These are phyloP conservation scores for Sinohyriopsis cumingii DNA, from an alignment of 2,888 invertebrate species.

Conservation along the genomic window DNA sequence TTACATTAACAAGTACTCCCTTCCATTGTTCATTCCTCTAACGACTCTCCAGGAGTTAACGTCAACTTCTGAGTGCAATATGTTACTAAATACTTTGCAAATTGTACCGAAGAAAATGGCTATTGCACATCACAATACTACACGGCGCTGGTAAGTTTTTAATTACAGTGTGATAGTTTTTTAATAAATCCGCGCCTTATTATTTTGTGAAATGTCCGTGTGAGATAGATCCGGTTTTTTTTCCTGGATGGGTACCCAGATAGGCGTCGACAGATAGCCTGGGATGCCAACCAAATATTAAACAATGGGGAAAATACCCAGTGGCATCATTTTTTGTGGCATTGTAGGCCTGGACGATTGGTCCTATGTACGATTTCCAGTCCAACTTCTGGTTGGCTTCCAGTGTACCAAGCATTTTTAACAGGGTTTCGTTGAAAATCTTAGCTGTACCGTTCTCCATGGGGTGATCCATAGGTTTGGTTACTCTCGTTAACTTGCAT, in stretches of 20 bases:
- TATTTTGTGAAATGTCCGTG: too few relatives aligned
- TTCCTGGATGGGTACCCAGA: background rate
- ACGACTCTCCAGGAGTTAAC: too few relatives aligned
- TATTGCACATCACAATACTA: too few relatives aligned
- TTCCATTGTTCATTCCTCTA: too few relatives aligned
- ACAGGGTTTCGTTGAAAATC: constrained; percentile 18
- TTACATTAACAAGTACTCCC: too few relatives aligned
- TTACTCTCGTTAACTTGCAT: constrained; percentile 7
- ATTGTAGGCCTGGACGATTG: constrained; percentile 21
- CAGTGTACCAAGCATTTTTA: constrained; percentile 21
- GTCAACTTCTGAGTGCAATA: too few relatives aligned
- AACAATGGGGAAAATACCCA: constrained; percentile 9
- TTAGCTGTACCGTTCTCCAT: background rate
- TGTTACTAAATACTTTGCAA: too few relatives aligned
- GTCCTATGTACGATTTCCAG: constrained; percentile 11
- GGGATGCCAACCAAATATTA: constrained; percentile 17
- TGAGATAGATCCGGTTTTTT: background rate
- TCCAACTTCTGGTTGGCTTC: constrained; percentile 7
- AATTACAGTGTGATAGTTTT: too few relatives aligned
- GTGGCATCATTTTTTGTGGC: constrained; percentile 15
- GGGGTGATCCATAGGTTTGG: constrained; percentile 8
- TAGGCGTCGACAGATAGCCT: constrained; percentile 5
- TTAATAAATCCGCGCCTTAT: too few relatives aligned
- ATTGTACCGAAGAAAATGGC: too few relatives aligned
- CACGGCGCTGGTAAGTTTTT: too few relatives aligned